These are phyloP conservation scores for Amblyopsis hoosieri DNA, from an alignment of 2,797 vertebrate species.

Conservation along the genomic window DNA sequence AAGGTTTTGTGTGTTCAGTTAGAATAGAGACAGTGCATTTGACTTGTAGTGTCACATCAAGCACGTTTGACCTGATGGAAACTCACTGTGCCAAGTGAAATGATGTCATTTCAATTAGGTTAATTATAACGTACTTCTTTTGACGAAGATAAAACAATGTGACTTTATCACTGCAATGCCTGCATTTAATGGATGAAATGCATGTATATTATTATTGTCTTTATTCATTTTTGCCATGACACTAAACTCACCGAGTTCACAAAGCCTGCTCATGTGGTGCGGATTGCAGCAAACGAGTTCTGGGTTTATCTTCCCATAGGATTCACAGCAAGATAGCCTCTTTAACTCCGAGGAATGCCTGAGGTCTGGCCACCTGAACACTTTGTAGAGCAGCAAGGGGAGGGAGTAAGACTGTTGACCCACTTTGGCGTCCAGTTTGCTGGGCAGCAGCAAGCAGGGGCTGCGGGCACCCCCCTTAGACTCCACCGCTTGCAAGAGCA, in stretches of 20 bases:
- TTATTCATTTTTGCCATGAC: background rate
- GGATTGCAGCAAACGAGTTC: constrained; percentile 97
- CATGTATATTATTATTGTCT: background rate
- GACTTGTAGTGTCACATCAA: constrained; percentile 27
- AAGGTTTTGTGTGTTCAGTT: background rate
- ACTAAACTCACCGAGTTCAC: constrained; percentile 88
- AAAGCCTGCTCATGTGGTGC: constrained; percentile 96
- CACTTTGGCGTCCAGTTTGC: constrained; percentile 88
- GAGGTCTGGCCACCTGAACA: constrained; percentile 98
- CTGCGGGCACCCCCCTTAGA: constrained; percentile 89
- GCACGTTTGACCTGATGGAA: constrained; percentile 59
- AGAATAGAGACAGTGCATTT: background rate
- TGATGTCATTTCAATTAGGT: constrained; percentile 64
- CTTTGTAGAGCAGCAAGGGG: constrained; percentile 92
- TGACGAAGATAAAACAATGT: constrained; percentile 10
- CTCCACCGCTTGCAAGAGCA: constrained; percentile 93
- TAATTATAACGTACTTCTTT: constrained; percentile 51
- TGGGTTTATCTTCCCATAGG: constrained; percentile 89
- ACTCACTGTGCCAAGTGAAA: constrained; percentile 48
- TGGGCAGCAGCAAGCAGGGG: constrained; percentile 88
- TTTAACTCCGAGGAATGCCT: constrained; percentile 93
- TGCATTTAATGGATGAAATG: no score
- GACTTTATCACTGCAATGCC: constrained; percentile 1
- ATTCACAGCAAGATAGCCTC: constrained; percentile 94
- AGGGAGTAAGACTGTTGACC: constrained; percentile 89